Evolutionary conservation across 2,888 invertebrate genomes (phyloP), one percentile per base, ranked within the genome.

Genomic region (Drosophila antonietae): DNA sequence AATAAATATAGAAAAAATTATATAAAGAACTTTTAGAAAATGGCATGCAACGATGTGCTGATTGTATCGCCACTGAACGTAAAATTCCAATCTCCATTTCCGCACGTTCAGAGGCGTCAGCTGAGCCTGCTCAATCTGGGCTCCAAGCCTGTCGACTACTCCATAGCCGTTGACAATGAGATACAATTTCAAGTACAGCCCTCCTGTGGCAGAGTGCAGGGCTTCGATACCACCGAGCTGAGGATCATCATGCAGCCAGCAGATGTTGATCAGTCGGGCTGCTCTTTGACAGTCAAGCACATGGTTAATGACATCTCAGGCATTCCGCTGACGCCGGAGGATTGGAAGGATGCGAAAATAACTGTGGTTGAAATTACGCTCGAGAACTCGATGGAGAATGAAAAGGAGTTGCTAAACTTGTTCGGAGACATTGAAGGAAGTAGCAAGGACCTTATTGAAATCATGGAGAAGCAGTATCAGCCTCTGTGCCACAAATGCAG

Each of bases 221-320:
- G 43, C 0, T 81, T 57, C 35, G 53, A 68, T 12, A 81, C 77
- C 35, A 56, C 20, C 12, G 84, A 81, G 20, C n/a, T 83, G n/a
- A 60, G 7, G n/a, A 31, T 83, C 6, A n/a, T 47, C 7, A 56
- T 83, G 51, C 23, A 47, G n/a, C 65, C 81, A 0, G 10, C 52
- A 10, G 15, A 2, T 0, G 0, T 0, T 5, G 58, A 55, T 8
- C 37, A 55, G 18, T 5, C 41, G 3, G 9, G 1, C 0, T 35
- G 47, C 39, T 18, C 4, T 0, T 1, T 81, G 10, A 44, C 2
- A 10, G 44, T 81, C 0, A 59, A 20, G 9, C 56, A 69, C 31
- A 49, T 9, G 8, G 5, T 20, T 0, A 51, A 15, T 1, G 9
- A 23, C 5, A 14, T 4, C 4, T 7, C n/a, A 3, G 28, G 1